Evolutionary conservation across 2,113 vertebrate genomes (phyloP).

Genomic region (Polyodon spathula): DNA sequence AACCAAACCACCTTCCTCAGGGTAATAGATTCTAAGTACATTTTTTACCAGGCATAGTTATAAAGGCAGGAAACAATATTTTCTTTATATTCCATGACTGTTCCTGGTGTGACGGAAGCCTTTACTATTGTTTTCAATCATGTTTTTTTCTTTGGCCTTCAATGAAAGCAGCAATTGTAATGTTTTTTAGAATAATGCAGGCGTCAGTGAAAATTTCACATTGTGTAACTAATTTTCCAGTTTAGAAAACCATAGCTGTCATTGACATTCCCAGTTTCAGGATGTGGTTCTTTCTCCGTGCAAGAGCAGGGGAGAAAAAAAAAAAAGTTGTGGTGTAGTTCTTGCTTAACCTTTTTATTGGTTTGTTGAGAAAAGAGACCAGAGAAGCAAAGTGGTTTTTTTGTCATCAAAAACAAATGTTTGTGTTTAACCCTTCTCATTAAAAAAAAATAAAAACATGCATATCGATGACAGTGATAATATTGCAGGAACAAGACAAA

Average conservation of each 20-base stretch:
- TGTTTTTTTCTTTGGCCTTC: slow-evolving; percentile 45
- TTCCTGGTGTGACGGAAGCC: slow-evolving; percentile 27
- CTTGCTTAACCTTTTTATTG: slow-evolving; percentile 39
- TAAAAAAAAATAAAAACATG: too few species aligned
- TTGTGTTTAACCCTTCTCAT: slow-evolving; percentile 42
- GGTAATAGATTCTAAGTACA: slow-evolving; percentile 38
- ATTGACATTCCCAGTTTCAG: slow-evolving; percentile 50
- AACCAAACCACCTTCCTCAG: slow-evolving; percentile 27
- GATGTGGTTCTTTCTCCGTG: slow-evolving; percentile 62
- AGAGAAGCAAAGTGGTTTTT: slow-evolving; percentile 43
- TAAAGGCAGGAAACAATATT: slow-evolving; percentile 40
- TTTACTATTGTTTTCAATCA: slow-evolving; percentile 39
- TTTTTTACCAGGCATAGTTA: slow-evolving; percentile 49
- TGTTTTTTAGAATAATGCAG: slow-evolving; percentile 53
- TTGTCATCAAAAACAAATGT: slow-evolving; percentile 55
- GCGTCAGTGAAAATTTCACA: slow-evolving; percentile 65
- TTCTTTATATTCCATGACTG: slow-evolving; percentile 48
- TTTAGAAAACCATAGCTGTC: slow-evolving; percentile 50
- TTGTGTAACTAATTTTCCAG: slow-evolving; percentile 66
- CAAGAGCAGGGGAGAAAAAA: slow-evolving; percentile 42
- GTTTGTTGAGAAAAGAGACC: slow-evolving; percentile 52
- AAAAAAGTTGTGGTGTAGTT: slow-evolving; percentile 48
- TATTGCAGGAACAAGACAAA: too few species aligned
- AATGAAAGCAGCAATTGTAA: slow-evolving; percentile 62
- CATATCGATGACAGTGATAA: too few species aligned